Base-by-base conservation (phyloP, 2,888 invertebrate genomes). In the Melangyna quadrimaculata region DNA sequence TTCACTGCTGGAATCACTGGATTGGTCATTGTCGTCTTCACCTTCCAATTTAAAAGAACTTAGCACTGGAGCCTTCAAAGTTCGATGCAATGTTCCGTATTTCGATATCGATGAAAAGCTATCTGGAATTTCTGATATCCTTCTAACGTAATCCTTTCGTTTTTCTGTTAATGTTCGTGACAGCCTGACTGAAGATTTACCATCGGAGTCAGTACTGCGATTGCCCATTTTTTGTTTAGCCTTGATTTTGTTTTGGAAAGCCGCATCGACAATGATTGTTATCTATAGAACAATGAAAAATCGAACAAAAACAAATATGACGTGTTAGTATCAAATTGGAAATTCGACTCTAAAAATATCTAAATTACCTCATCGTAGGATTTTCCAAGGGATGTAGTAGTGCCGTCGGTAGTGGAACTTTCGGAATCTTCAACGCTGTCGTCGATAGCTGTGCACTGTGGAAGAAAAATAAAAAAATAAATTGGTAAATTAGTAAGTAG, bases 141-240 rank as follows among this genome's bases (percentile, higher is more conserved):
- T 92, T 0, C 94, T 92, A 0, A 95, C 94, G 93, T 95, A 95
- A 88, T 94, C 94, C 89, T 95, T 95, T 0, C 95, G 92, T 72
- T 94, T 94, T 88, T 94, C 95, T 0, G 95, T 94, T 29, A 94
- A 90, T 87, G 93, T 93, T 45, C 94, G 91, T 2, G 93, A 93
- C 3, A 94, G 89, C 88, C 81, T 80, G 43, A 81, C 78, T 78
- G 84, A 78, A 51, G 74, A 84, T 84, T 87, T 87, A 59, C 87
- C 78, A 71, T 87, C 87, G 0, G 82, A 87, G 59, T 82, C 87
- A 78, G 35, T 82, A 51, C 87, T 87, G 53, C 82, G 87, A 78
- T 87, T 87, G 27, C 87, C 87, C 87, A 87, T 87, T 87, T 81
- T 87, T 51, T 81, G 81, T 51, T 78, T 87, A 67, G 81, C 81